These are phyloP conservation scores for Achroia grisella DNA, from an alignment of 1,140 invertebrate genomes.

Conservation along the genomic window DNA sequence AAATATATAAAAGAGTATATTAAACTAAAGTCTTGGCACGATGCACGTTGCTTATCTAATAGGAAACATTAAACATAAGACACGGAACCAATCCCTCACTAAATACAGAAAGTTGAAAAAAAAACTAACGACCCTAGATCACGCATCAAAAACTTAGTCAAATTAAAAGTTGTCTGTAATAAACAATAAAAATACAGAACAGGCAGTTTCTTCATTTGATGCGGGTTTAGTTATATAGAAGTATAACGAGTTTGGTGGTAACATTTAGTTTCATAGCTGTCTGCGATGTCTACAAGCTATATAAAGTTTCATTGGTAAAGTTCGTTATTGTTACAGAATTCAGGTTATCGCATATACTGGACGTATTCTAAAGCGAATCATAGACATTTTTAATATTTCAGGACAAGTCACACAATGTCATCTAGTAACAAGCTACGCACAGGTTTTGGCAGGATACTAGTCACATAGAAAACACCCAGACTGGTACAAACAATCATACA, in stretches of 20 bases:
- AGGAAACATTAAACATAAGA: slow-evolving; percentile 48
- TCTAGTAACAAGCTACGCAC: too few species aligned
- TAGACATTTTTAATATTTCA: too few species aligned
- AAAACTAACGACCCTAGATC: slow-evolving; percentile 58
- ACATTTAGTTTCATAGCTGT: background rate
- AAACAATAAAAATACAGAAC: slow-evolving; percentile 63
- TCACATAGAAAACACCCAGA: too few species aligned
- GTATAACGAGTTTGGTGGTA: slow-evolving; percentile 11
- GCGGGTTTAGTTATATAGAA: slow-evolving; percentile 31
- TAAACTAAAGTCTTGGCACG: slow-evolving; percentile 19
- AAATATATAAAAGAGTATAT: slow-evolving; percentile 7
- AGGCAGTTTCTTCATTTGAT: slow-evolving; percentile 44
- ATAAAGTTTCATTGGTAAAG: too few species aligned
- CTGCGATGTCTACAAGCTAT: too few species aligned
- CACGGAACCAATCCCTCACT: slow-evolving; percentile 44
- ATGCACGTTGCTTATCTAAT: slow-evolving; percentile 26
- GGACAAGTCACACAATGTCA: too few species aligned
- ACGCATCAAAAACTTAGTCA: slow-evolving; percentile 62
- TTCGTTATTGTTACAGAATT: too few species aligned
- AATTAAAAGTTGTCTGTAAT: slow-evolving; percentile 70
- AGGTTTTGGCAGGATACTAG: too few species aligned
- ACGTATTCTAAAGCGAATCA: too few species aligned
- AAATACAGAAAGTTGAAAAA: slow-evolving; percentile 56
- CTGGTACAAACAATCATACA: too few species aligned
- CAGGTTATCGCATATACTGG: too few species aligned